A percentile compares a stretch with the other conserved stretches of the same genome.
phyloP scores from a whole-genome alignment of 2,113 vertebrate genomes.

The Neogobius melanostomus region DNA sequence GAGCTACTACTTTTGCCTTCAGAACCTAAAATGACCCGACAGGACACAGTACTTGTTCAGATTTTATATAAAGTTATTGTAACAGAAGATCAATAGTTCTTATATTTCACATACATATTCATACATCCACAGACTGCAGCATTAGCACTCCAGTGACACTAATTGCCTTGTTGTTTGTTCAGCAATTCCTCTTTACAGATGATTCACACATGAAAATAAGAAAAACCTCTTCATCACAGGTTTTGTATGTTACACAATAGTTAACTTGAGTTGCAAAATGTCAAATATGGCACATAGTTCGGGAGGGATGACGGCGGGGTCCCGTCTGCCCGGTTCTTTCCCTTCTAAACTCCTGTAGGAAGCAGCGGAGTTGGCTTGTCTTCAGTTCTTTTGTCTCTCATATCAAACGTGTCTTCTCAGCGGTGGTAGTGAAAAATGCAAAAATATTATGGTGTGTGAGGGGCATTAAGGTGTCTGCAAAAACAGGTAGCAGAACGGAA shows the following conservation, averaged over 20 bases:
- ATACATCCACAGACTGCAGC: constrained; percentile 73
- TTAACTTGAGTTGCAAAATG: constrained; percentile 56
- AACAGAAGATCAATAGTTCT: constrained; percentile 72
- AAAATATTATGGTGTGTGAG: background rate
- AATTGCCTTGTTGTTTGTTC: constrained; percentile 62
- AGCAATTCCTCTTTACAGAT: constrained; percentile 63
- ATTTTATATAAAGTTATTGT: constrained; percentile 75
- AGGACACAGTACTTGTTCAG: constrained; percentile 58
- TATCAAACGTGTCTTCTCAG: background rate
- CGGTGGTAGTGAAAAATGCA: background rate
- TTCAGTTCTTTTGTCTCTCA: constrained; percentile 8
- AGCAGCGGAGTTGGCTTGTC: constrained; percentile 2
- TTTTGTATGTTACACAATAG: constrained; percentile 56
- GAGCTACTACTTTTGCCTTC: background rate
- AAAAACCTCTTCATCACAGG: constrained; percentile 44
- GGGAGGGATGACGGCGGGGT: constrained; percentile 29
- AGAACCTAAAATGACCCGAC: constrained; percentile 3
- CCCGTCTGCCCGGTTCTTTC: background rate
- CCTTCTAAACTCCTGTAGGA: background rate
- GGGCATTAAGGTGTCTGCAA: background rate
- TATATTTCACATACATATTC: constrained; percentile 73
- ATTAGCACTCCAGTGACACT: constrained; percentile 65
- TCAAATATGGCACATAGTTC: constrained; percentile 68
- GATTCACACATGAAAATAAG: constrained; percentile 67
- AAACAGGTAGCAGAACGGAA: background rate